Evolutionary conservation across 1,140 invertebrate species (phyloP).

Genomic region (Mercenaria mercenaria): DNA sequence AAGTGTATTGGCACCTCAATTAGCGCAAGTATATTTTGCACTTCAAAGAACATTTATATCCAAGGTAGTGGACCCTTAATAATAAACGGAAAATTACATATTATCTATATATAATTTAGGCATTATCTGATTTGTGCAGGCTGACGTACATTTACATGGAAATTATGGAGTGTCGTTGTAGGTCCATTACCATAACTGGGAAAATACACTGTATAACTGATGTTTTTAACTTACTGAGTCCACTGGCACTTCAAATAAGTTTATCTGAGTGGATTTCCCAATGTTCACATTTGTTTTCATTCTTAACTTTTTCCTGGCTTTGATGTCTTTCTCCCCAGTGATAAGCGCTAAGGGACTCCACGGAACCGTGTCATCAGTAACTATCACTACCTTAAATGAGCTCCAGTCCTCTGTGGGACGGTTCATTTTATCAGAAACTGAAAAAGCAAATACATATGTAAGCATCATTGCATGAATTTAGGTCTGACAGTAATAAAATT

Average conservation of each 20-base stretch:
- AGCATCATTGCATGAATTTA: background rate
- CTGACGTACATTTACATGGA: too few relatives aligned
- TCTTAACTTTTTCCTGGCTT: background rate
- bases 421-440: constrained; percentile 18
- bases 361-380: constrained; percentile 22
- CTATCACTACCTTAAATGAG: constrained; percentile 31
- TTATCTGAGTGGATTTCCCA: background rate
- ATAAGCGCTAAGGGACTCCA: constrained; percentile 40
- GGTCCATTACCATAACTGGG: too few relatives aligned
- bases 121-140: too few relatives aligned
- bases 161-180: too few relatives aligned
- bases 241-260: constrained; percentile 48
- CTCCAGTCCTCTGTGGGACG: background rate
- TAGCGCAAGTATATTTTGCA: too few relatives aligned
- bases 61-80: too few relatives aligned
- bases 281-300: constrained; percentile 24
- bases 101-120: too few relatives aligned
- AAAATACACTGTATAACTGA: too few relatives aligned
- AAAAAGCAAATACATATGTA: background rate
- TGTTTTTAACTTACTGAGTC: constrained; percentile 41
- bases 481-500: too few relatives aligned
- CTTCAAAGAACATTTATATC: too few relatives aligned
- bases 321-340: constrained; percentile 24
- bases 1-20: too few relatives aligned
- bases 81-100: too few relatives aligned